A percentile compares a stretch with the other conserved stretches of the same genome.
These are phyloP conservation scores for Vireo altiloquus DNA, from an alignment of 2,113 vertebrate genomes.

Conservation along the genomic window DNA sequence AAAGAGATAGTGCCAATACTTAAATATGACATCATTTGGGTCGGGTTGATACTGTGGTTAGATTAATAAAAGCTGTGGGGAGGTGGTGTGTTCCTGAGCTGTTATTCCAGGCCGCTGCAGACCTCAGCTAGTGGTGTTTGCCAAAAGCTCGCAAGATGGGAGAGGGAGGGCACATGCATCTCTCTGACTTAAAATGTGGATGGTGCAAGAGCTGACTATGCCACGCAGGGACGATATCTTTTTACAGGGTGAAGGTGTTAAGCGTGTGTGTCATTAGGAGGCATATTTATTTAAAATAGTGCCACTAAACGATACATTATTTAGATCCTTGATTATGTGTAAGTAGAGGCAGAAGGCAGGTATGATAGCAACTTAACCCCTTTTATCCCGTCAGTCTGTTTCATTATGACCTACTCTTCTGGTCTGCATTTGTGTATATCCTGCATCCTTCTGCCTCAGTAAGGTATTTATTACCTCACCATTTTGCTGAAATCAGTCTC, in stretches of 20 bases:
- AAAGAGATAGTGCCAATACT: not conserved
- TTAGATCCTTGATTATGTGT: not conserved
- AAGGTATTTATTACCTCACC: not conserved
- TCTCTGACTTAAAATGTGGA: not conserved
- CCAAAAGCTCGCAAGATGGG: accelerated
- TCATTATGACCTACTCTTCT: not conserved
- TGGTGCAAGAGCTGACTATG: not conserved
- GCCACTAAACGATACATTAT: not conserved
- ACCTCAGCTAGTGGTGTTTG: not conserved
- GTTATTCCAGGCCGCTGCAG: not conserved
- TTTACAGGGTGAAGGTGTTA: not conserved
- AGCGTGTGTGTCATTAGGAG: not conserved
- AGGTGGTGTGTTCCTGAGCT: not conserved
- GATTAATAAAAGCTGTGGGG: not conserved
- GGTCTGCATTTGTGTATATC: not conserved
- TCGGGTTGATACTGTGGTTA: not conserved
- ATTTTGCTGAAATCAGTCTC: not conserved
- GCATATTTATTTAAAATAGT: not conserved
- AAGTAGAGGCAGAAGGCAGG: not conserved
- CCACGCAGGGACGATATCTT: not conserved
- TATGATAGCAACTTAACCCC: not conserved
- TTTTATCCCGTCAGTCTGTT: not conserved
- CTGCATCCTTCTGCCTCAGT: not conserved
- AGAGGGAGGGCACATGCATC: not conserved
- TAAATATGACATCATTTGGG: not conserved